Evolutionary conservation across 2,797 vertebrate genomes (phyloP).

Genomic region (Argya squamiceps): DNA sequence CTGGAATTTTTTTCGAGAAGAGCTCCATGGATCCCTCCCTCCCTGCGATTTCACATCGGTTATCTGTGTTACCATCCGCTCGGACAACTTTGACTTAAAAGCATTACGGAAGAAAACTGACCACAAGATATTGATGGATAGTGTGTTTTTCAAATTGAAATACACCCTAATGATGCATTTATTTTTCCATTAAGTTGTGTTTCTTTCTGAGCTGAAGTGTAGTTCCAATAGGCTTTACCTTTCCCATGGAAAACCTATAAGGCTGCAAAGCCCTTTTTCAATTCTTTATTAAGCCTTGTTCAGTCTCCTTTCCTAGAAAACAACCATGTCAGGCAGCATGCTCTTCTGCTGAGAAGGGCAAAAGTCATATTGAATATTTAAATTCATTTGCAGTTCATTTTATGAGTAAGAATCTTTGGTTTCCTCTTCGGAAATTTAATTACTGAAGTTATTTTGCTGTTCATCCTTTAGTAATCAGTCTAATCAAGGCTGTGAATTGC

Average conservation of each 20-base stretch:
- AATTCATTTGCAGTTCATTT: not conserved
- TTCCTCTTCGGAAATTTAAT: not conserved
- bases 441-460: not conserved
- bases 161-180: not conserved
- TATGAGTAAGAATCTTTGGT: not conserved
- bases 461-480: not conserved
- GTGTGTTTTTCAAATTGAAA: not conserved
- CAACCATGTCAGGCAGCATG: not conserved
- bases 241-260: not conserved
- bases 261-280: not conserved
- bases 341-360: not conserved
- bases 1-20: not conserved
- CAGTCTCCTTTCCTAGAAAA: not conserved
- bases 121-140: not conserved
- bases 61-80: accelerated
- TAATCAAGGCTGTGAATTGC: not conserved
- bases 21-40: not conserved
- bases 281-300: not conserved
- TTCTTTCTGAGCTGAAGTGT: not conserved
- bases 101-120: not conserved
- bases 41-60: accelerated
- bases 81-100: not conserved
- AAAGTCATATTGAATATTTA: not conserved
- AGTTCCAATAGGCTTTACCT: not conserved
- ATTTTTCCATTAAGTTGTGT: not conserved